Percentiles rank a stretch among this genome's conserved stretches.
Evolutionary conservation across 2,113 vertebrate genomes (phyloP).

Genomic region (Spermophilus dauricus): DNA sequence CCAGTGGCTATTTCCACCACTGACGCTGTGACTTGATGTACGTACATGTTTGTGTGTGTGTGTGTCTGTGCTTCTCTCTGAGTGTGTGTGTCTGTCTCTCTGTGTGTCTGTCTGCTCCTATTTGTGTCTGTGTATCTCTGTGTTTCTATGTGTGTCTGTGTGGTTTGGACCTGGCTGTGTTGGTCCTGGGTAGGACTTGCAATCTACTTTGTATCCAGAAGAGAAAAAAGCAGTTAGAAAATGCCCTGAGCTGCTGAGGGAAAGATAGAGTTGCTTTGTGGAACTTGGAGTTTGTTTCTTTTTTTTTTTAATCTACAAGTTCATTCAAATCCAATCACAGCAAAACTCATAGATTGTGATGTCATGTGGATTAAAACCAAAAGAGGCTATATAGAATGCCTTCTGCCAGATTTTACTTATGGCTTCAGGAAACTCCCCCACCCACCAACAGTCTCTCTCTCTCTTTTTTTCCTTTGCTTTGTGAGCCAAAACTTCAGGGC

Average conservation of each 20-base stretch:
- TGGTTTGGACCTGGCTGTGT: not conserved
- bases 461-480: not conserved
- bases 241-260: not conserved
- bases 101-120: too few relatives aligned
- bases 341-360: conserved; percentile 75
- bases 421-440: conserved; percentile 61
- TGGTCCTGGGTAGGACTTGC: not conserved
- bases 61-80: not conserved
- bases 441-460: not conserved
- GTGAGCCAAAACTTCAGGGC: conserved; percentile 18
- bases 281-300: conserved; percentile 57
- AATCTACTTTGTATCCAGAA: not conserved
- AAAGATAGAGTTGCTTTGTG: conserved; percentile 59
- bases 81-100: not conserved
- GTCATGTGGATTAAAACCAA: conserved; percentile 65
- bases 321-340: conserved; percentile 77
- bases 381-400: conserved; percentile 22
- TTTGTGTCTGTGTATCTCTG: not conserved
- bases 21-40: not conserved
- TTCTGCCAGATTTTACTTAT: conserved; percentile 61
- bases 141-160: not conserved
- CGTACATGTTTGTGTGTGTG: not conserved
- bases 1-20: not conserved
- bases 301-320: conserved; percentile 77
- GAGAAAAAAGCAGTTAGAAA: not conserved